Evolutionary conservation across 2,113 vertebrate species (phyloP).

Genomic region (Mormyrus lacerda): DNA sequence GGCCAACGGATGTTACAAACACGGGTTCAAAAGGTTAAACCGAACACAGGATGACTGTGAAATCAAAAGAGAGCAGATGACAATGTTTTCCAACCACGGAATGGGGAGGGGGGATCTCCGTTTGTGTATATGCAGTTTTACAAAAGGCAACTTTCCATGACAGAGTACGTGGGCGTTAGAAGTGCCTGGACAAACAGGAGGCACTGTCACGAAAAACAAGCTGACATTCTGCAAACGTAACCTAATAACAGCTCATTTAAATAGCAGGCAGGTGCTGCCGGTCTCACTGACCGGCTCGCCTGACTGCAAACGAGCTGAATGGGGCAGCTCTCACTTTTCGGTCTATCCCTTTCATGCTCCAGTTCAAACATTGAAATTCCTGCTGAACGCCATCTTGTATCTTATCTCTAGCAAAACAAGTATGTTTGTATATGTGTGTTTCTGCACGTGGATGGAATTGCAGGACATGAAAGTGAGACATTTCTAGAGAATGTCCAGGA

Average conservation of each 20-base stretch:
- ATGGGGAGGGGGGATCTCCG: not conserved
- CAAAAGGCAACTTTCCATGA: slow-evolving; percentile 18
- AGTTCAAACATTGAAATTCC: not conserved
- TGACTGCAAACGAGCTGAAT: not conserved
- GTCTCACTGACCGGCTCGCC: not conserved
- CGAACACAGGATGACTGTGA: not conserved
- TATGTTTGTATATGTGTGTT: not conserved
- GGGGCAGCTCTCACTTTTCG: not conserved
- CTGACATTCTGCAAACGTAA: not conserved
- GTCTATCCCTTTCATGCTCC: not conserved
- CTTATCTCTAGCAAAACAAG: not conserved
- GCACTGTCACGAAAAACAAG: not conserved
- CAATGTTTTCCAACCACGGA: slow-evolving; percentile 13
- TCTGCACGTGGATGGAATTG: not conserved
- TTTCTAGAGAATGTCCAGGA: not conserved
- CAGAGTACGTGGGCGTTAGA: slow-evolving; percentile 5
- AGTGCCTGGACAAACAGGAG: slow-evolving; percentile 13
- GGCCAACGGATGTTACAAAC: not conserved
- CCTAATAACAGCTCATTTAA: slow-evolving; percentile 6
- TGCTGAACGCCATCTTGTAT: not conserved
- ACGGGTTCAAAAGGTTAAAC: not conserved
- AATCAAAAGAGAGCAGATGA: not conserved
- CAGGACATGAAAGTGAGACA: not conserved
- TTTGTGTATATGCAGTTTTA: not conserved
- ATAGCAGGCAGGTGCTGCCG: not conserved